Evolutionary conservation across 2,113 vertebrate genomes (phyloP), one percentile per base, ranked within the genome.

Genomic region (Myxocyprinus asiaticus): DNA sequence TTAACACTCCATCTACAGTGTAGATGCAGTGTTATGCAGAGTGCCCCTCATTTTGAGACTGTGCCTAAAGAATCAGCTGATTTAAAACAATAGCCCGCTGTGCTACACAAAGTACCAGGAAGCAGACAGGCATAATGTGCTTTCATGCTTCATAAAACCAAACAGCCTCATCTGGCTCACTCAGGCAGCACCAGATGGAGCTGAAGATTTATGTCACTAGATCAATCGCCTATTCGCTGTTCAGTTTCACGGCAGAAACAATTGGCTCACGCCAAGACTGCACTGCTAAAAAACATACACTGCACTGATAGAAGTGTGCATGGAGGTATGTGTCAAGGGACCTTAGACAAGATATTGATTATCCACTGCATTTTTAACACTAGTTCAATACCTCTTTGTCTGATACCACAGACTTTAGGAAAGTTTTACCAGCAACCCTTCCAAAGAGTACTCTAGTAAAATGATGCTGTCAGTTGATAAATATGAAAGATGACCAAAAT

Each of bases 101-200:
- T 44, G 51, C 17, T 70, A 44, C 66, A 56, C 15, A 55, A 59
- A 14, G 33, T 55, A 69, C 59, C 33, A 14, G 44, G 4, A 44
- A 72, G 42, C 80, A 82, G 80, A 77, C 14, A 43, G 53, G 55
- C 74, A 15, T 9, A 64, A 61, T 22, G 59, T 43, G 55, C 7
- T 11, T 62, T 9, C 58, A 56, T 58, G 50, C 67, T 3, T 44
- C 14, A 61, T 43, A 67, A 53, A 84, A 84, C 68, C 69, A 78
- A 80, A 81, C 33, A 62, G 50, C 14, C 43, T 55, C 14, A 62
- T 63, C 69, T 22, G 47, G 67, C 70, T 42, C 45, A 22, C 33
- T 51, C 51, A 48, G 62, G 63, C 70, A 43, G 71, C 51, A 75
- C 51, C 79, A 80, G 79, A 75, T 80, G 79, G 79, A 80, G 79